Percentiles rank a stretch among this genome's conserved stretches.
phyloP scores from a whole-genome alignment of 2,797 vertebrate species.

The Amphiprion clarkii region DNA sequence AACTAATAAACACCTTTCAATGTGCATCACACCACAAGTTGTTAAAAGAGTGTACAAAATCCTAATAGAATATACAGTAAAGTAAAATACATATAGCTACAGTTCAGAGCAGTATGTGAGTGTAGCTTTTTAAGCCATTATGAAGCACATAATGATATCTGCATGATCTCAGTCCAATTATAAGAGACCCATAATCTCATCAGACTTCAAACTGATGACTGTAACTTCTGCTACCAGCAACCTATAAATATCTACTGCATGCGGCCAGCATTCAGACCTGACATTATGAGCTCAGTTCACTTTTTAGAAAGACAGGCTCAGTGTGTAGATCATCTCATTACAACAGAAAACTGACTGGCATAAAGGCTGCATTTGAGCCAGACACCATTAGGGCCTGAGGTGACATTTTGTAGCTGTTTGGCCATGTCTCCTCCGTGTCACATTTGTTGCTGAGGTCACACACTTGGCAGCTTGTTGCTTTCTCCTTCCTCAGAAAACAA shows the following conservation, averaged over 20 bases:
- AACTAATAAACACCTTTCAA: no score
- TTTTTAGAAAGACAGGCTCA: conserved; percentile 12
- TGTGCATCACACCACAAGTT: no score
- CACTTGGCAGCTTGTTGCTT: conserved; percentile 14
- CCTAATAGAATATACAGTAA: no score
- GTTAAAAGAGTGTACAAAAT: no score
- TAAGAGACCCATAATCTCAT: conserved; percentile 54
- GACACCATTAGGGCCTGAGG: conserved; percentile 13
- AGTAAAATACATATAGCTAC: no score
- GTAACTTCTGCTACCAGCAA: conserved; percentile 43
- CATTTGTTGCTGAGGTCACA: conserved; percentile 28
- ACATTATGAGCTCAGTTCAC: conserved; percentile 15
- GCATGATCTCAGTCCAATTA: conserved; percentile 60
- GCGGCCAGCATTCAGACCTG: conserved; percentile 18
- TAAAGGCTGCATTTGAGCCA: not conserved
- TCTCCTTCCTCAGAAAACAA: conserved; percentile 41
- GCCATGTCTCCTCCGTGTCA: conserved; percentile 5
- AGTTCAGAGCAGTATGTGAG: not conserved
- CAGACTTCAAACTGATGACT: conserved; percentile 48
- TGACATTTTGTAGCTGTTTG: conserved; percentile 36
- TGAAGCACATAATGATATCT: conserved; percentile 47
- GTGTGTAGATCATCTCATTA: conserved; percentile 17
- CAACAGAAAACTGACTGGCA: not conserved
- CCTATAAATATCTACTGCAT: conserved; percentile 59
- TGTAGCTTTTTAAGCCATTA: conserved; percentile 40